Percentiles rank a stretch among this genome's conserved stretches.
phyloP scores from a whole-genome alignment of 2,797 vertebrate species.

The Crocidura indochinensis region DNA sequence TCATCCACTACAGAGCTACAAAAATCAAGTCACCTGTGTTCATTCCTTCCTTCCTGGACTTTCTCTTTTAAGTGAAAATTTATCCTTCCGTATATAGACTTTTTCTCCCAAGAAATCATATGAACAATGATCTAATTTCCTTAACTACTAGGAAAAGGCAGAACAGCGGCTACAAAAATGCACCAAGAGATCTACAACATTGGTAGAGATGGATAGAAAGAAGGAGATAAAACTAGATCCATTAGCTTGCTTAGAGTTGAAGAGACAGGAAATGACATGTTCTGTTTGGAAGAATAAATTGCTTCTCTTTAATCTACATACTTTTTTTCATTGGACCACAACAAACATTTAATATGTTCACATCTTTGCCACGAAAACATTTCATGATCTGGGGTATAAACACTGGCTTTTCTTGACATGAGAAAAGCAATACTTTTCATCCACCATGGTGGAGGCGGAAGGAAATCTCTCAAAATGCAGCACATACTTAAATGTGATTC shows the following conservation, averaged over 20 bases:
- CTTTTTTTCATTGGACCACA: slow-evolving; percentile 48
- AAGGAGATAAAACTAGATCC: not conserved
- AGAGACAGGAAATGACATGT: slow-evolving; percentile 60
- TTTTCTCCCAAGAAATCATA: slow-evolving; percentile 63
- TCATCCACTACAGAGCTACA: not conserved
- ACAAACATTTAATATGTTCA: not conserved
- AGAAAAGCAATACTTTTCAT: slow-evolving; percentile 41
- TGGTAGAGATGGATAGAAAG: accelerated
- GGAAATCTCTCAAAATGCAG: slow-evolving; percentile 70
- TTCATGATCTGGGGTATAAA: slow-evolving; percentile 59
- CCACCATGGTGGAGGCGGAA: not conserved
- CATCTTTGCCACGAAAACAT: slow-evolving; percentile 32
- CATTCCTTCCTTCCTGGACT: slow-evolving; percentile 44
- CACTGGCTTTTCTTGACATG: not conserved
- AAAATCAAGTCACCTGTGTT: slow-evolving; percentile 19
- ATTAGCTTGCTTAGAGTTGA: not conserved
- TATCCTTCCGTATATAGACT: not conserved
- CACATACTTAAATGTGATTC: slow-evolving; percentile 48
- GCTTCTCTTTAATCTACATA: slow-evolving; percentile 47
- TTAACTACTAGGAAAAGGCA: slow-evolving; percentile 12
- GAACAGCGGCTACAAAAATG: not conserved
- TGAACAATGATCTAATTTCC: slow-evolving; percentile 59
- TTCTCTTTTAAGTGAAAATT: slow-evolving; percentile 64
- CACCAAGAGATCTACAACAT: slow-evolving; percentile 22
- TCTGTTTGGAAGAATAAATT: slow-evolving; percentile 52